These are phyloP conservation scores for Tokudaia muenninki DNA, from an alignment of 2,797 vertebrate genomes.

Conservation along the genomic window DNA sequence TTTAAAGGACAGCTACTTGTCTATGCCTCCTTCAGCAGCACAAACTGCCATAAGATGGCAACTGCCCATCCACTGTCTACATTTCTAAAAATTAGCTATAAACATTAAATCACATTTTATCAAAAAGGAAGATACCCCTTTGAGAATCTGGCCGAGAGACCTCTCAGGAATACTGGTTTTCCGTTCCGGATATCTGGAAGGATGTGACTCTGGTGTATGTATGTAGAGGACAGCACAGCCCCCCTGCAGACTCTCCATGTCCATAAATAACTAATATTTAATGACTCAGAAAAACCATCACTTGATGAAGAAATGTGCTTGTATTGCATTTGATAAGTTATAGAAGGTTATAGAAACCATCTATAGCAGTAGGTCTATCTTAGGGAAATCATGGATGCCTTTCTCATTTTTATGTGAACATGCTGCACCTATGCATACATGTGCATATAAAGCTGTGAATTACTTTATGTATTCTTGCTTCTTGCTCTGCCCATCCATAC, in stretches of 20 bases:
- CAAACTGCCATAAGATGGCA: not conserved
- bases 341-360: not conserved
- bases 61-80: not conserved
- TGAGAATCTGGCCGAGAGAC: not conserved
- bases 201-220: not conserved
- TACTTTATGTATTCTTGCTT: not conserved
- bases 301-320: not conserved
- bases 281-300: not conserved
- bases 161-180: not conserved
- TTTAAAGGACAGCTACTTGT: rapidly evolving
- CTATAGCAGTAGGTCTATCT: not conserved
- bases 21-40: not conserved
- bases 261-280: not conserved
- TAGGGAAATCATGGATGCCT: not conserved
- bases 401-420: conserved; percentile 20
- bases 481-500: no score
- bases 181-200: not conserved
- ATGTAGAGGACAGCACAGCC: not conserved
- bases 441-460: not conserved
- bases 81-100: not conserved
- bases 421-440: not conserved
- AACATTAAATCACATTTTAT: not conserved
- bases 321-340: not conserved
- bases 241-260: not conserved
- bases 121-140: not conserved